Base-by-base conservation (phyloP, 2,797 vertebrate species). In the Myotis findleyi region DNA sequence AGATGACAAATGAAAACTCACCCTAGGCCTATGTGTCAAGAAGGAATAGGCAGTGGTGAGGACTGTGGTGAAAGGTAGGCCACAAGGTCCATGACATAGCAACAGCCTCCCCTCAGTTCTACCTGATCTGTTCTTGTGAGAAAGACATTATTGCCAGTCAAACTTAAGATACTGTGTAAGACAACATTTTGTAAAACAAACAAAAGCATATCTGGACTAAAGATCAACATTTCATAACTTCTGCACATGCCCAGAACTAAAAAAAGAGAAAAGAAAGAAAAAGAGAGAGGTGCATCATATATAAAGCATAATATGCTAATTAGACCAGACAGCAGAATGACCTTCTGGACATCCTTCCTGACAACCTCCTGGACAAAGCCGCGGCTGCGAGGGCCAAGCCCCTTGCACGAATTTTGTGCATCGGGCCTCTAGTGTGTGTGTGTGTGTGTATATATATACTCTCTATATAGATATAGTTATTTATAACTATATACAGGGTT, bases 151-250 rank as follows among this genome's bases (percentile, higher is more conserved):
- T 47, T 92, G 38, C 47, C 68, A 80, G 38, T 91, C 14, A 33
- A 79, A 87, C 27, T 87, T 84, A 86, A 90, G 90, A 90, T 62
- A 87, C 44, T 41, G 18, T 1, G 7, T 81, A 92, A 90, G 18
- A 14, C 27, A 91, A 92, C 47, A 96, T 84, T 93, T 36, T 90
- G 16, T 66, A 81, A 21, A 94, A 87, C 3, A 80, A 95, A 89
- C 25, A 87, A 87, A 87, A 93, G 27, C 33, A 89, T 66, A 89
- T 73, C 30, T 57, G 44, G n/a, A n/a, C 25, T 66, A 75, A 33
- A 66, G 17, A 76, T 51, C 17, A 81, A 8, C 6, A 87, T 90
- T 95, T 92, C 77, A 20, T 57, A 89, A 82, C 36, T 87, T 87
- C 21, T 66, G 51, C 25, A 59, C 44, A 75, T 75, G 66, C 44